phyloP scores from a whole-genome alignment of 2,113 vertebrate species.

The Chionodraco myersi region DNA sequence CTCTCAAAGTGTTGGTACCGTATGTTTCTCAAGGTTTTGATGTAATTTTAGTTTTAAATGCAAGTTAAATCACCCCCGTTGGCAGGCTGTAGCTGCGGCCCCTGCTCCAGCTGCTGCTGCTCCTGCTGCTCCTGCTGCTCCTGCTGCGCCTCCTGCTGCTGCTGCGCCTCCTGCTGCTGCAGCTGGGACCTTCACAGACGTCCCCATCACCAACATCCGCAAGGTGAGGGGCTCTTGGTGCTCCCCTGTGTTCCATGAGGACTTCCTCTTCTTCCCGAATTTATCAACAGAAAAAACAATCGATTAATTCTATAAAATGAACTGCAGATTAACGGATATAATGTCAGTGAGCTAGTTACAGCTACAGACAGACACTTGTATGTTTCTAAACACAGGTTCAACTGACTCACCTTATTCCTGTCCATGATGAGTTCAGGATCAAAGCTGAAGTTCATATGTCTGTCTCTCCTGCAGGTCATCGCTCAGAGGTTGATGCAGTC shows the following conservation, averaged over 20 bases:
- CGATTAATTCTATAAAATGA: too few species aligned
- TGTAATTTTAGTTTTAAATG: not conserved
- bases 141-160: slow-evolving; percentile 53
- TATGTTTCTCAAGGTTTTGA: not conserved
- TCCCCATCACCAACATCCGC: slow-evolving; percentile 96
- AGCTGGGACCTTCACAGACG: slow-evolving; percentile 92
- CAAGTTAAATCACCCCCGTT: not conserved
- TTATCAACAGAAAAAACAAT: too few species aligned
- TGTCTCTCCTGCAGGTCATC: slow-evolving; percentile 88
- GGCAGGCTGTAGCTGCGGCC: slow-evolving; percentile 51
- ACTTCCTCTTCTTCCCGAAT: too few species aligned
- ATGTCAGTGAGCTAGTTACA: too few species aligned
- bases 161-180: slow-evolving; percentile 76
- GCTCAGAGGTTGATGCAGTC: slow-evolving; percentile 97
- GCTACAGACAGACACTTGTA: not conserved
- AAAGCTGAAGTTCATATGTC: slow-evolving; percentile 42
- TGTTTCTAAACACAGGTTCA: slow-evolving; percentile 29
- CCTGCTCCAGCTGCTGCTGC: slow-evolving; percentile 62
- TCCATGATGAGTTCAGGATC: not conserved
- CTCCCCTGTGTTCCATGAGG: not conserved
- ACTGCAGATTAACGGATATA: too few species aligned
- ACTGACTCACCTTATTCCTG: slow-evolving; percentile 19
- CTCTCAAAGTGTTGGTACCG: not conserved
- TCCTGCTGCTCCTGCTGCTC: not conserved
- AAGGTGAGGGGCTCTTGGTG: slow-evolving; percentile 82